Conservation (phyloP, 2,113 vertebrate species). For the Numida meleagris region DNA sequence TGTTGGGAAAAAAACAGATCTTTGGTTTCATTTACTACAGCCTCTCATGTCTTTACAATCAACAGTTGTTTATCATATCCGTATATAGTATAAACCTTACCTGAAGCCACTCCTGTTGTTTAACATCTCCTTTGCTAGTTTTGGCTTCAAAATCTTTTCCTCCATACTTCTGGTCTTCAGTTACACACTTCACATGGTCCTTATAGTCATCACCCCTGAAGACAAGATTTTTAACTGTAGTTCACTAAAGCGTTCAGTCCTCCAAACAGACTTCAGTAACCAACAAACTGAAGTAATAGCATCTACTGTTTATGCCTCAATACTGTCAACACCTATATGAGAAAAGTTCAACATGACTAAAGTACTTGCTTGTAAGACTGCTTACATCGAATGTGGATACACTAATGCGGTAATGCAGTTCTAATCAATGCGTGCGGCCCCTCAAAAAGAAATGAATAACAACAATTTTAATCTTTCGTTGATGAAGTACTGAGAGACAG, state of each 20-base stretch:
- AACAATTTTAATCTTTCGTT: background rate
- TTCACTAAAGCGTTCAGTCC: background rate
- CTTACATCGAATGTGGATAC: background rate
- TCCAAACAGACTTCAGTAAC: background rate
- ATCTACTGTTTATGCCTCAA: background rate
- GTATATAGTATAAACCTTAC: slow-evolving; percentile 47
- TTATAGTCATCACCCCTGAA: slow-evolving; percentile 92
- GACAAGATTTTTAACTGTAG: background rate
- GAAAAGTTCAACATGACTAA: background rate
- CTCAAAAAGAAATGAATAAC: background rate
- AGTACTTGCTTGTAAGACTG: background rate
- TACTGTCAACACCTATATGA: rapidly evolving
- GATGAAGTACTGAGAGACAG: background rate
- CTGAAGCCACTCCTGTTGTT: slow-evolving; percentile 96
- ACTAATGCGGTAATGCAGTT: background rate
- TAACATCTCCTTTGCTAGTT: slow-evolving; percentile 89
- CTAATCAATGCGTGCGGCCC: background rate
- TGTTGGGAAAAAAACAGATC: background rate
- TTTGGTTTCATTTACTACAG: background rate
- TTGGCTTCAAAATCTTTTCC: slow-evolving; percentile 91
- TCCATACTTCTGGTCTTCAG: slow-evolving; percentile 95
- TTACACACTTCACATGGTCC: slow-evolving; percentile 87
- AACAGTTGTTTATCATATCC: background rate
- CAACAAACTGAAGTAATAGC: background rate
- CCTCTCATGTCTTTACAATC: background rate